Evolutionary conservation across 2,113 vertebrate species (phyloP).

Genomic region (Stomatorhinus ivindoensis): DNA sequence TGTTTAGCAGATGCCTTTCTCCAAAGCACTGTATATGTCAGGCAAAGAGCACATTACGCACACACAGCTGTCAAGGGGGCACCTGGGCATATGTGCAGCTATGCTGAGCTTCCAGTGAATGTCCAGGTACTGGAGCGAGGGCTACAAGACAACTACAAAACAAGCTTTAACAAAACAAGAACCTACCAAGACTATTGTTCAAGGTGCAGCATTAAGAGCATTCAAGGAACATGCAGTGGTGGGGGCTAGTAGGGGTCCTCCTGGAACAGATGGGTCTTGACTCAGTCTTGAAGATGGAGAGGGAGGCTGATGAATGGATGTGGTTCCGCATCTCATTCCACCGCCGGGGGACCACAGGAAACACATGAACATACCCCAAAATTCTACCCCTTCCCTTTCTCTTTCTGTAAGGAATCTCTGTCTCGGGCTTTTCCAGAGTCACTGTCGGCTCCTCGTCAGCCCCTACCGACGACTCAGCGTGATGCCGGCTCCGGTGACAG

Average conservation of each 20-base stretch:
- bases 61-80: neutral
- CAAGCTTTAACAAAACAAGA: neutral
- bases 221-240: neutral
- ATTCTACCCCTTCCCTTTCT: neutral
- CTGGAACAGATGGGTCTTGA: neutral
- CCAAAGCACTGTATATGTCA: neutral
- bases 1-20: neutral
- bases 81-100: neutral
- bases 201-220: neutral
- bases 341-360: neutral
- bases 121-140: neutral
- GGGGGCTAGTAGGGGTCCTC: neutral
- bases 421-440: neutral
- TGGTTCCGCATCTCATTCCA: neutral
- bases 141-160: neutral
- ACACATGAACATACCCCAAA: neutral
- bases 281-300: neutral
- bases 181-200: neutral
- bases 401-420: neutral
- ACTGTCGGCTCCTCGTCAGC: neutral
- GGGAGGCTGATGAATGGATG: neutral
- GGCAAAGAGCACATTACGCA: neutral
- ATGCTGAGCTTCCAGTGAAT: neutral
- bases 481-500: neutral
- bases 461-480: neutral